These are phyloP conservation scores for Yponomeuta plumbellus DNA, from an alignment of 2,888 invertebrate species.

Conservation along the genomic window DNA sequence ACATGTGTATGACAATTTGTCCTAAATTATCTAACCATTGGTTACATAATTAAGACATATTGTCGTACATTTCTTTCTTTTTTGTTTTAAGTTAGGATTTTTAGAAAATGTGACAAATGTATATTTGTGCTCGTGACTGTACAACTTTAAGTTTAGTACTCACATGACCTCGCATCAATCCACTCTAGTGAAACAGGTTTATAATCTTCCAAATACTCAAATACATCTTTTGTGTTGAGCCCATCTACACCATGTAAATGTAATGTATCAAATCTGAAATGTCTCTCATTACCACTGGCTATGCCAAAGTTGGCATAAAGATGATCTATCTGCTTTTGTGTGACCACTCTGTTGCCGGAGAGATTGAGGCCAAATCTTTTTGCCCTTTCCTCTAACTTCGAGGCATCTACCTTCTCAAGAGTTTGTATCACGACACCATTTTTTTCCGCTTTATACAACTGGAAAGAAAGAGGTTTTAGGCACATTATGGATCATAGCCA, in stretches of 20 bases:
- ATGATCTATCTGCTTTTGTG: slow-evolving; percentile 67
- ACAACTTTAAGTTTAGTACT: slow-evolving; percentile 34
- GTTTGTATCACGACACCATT: slow-evolving; percentile 48
- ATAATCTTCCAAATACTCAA: slow-evolving; percentile 86
- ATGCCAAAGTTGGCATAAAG: slow-evolving; percentile 62
- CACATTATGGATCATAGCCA: too few species aligned
- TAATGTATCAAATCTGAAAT: slow-evolving; percentile 82
- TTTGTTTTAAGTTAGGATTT: too few species aligned
- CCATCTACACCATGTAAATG: slow-evolving; percentile 85
- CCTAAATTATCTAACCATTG: too few species aligned
- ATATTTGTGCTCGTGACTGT: too few species aligned
- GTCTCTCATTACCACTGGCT: slow-evolving; percentile 75
- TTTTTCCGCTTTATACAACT: slow-evolving; percentile 56
- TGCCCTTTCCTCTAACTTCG: slow-evolving; percentile 62
- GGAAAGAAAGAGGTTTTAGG: slow-evolving; percentile 25
- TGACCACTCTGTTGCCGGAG: slow-evolving; percentile 57
- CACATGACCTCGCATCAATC: slow-evolving; percentile 87
- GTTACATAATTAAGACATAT: too few species aligned
- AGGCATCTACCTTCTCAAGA: slow-evolving; percentile 61
- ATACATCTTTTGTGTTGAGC: slow-evolving; percentile 86
- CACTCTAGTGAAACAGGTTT: slow-evolving; percentile 87
- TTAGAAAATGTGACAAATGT: too few species aligned
- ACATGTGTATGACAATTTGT: too few species aligned
- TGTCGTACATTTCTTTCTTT: too few species aligned
- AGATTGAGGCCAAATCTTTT: slow-evolving; percentile 64